Base-by-base conservation (phyloP, 2,888 invertebrate genomes). In the Tetragonula carbonaria region DNA sequence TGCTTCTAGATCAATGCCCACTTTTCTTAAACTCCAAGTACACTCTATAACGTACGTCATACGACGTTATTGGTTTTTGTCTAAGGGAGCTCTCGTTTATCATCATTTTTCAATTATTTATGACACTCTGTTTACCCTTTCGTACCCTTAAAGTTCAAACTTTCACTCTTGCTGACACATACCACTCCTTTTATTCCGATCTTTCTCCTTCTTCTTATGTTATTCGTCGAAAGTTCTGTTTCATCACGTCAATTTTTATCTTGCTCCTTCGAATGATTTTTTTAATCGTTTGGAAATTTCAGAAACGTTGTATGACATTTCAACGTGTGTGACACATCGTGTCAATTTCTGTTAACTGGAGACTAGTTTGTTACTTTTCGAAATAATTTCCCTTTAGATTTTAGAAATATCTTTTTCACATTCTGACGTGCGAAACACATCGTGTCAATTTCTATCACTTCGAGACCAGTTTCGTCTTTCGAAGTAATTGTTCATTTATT, bases 1-100 rank as follows among this genome's bases (percentile, higher is more conserved):
- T 70, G 55, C n/a, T 23, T 55, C 70, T 70, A 55, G 53, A 70
- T 71, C 71, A 38, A 71, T 38, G 57, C 71, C 57, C 71, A 71
- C n/a, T 57, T 71, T 57, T 71, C 23, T 38, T 18, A 8, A 21
- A n/a, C 55, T n/a, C 38, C 21, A 71, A n/a, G 38, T 23, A n/a
- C 33, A 11, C 33, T 13, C 6, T 38, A n/a, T 71, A 70, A 55
- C 70, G 28, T 38, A n/a, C 28, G 33, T 14, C 53, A 38, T 71
- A 33, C 21, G n/a, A 23, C 21, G n/a, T 4, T 33, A 55, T 71
- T 38, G 38, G 38, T 71, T 57, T 8, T 55, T 57, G 18, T 11
- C 16, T n/a, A n/a, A 14, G 33, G 21, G 33, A 70, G 4, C 2
- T 57, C 38, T n/a, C 55, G 23, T 71, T 38, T n/a, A 38, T 38